Evolutionary conservation across 2,113 vertebrate species (phyloP).

Genomic region (Phalacrocorax brasilianus): DNA sequence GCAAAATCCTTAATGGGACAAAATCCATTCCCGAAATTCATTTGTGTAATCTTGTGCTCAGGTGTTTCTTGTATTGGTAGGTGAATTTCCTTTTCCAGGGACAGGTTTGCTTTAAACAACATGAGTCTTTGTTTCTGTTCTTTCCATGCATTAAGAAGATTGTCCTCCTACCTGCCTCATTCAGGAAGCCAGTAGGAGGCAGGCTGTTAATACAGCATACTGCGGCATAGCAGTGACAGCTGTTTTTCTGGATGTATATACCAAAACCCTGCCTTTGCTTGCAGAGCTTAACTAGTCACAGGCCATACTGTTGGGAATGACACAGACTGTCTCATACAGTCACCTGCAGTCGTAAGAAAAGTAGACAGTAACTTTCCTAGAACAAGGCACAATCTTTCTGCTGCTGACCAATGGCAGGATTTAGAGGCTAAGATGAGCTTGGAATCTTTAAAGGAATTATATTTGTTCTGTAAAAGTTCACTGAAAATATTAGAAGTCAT

Average conservation of each 20-base stretch:
- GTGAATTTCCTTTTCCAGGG: background rate
- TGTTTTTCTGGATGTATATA: background rate
- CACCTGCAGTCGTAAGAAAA: background rate
- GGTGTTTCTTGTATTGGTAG: background rate
- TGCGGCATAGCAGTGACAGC: background rate
- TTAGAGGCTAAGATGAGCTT: background rate
- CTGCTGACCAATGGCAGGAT: background rate
- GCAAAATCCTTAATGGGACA: background rate
- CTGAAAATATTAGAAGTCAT: background rate
- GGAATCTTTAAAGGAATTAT: background rate
- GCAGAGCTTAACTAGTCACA: background rate
- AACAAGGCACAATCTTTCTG: background rate
- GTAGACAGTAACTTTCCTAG: background rate
- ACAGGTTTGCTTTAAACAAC: background rate
- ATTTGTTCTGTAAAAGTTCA: background rate
- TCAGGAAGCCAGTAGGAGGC: background rate
- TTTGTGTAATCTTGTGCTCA: background rate
- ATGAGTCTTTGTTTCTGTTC: background rate
- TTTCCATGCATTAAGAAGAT: background rate
- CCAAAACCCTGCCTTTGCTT: fast-evolving
- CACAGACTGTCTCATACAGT: background rate
- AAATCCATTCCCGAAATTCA: background rate
- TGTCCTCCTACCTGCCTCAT: background rate
- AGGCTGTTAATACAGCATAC: background rate
- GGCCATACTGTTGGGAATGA: background rate